phyloP scores from a whole-genome alignment of 2,888 invertebrate genomes.

The Platerodrilus igneus region DNA sequence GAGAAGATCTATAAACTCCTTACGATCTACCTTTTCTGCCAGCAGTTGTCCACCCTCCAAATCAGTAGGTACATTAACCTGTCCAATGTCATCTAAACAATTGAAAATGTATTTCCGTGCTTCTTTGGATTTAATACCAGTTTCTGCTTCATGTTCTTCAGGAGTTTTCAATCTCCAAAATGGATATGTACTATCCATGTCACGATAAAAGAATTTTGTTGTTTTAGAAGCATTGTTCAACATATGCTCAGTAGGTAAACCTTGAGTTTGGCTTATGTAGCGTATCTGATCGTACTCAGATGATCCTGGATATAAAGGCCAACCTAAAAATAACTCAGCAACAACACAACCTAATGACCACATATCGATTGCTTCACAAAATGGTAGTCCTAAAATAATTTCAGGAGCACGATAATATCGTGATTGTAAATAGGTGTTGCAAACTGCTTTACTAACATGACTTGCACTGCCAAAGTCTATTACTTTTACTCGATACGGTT shows the following conservation, averaged over 20 bases:
- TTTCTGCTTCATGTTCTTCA: conserved; percentile 97
- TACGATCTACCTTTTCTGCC: conserved; percentile 94
- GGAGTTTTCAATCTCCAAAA: conserved; percentile 89
- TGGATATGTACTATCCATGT: conserved; percentile 86
- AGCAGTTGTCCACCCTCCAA: conserved; percentile 93
- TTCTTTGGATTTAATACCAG: conserved; percentile 97
- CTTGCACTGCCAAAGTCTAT: conserved; percentile 99
- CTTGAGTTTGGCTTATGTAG: conserved; percentile 71
- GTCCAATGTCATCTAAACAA: conserved; percentile 96
- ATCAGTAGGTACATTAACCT: conserved; percentile 95
- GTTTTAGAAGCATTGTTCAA: conserved; percentile 96
- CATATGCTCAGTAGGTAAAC: conserved; percentile 97
- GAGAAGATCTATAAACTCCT: conserved; percentile 95
- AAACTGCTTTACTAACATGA: conserved; percentile 98
- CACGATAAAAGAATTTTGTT: conserved; percentile 95
- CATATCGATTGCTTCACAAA: conserved; percentile 99
- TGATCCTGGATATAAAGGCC: conserved; percentile 98
- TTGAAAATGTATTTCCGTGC: conserved; percentile 99
- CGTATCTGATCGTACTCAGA: conserved; percentile 99
- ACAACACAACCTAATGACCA: conserved; percentile 99
- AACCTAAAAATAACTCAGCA: conserved; percentile 97
- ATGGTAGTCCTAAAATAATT: conserved; percentile 94
- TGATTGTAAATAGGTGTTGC: conserved; percentile 98
- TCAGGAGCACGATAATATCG: conserved; percentile 97
- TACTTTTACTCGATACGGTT: conserved; percentile 98